Conservation (phyloP, 2,113 vertebrate genomes). For the Notiomystis cincta region DNA sequence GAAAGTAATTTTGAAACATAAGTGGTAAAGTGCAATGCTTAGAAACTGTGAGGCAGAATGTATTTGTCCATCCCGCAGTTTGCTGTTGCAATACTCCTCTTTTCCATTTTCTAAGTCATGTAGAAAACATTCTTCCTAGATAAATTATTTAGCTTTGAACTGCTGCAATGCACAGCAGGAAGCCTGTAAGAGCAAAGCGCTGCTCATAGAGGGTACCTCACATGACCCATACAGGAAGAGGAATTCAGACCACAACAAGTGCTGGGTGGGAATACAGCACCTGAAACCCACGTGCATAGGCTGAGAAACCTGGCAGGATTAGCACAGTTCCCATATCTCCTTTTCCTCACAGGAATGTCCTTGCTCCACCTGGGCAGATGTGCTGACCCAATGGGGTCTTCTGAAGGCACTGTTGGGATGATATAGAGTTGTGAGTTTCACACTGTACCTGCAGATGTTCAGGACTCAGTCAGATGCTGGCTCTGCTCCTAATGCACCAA, state of each 20-base stretch:
- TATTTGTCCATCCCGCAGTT: background rate
- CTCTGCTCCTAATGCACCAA: background rate
- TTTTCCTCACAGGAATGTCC: background rate
- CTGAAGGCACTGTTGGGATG: background rate
- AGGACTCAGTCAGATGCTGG: background rate
- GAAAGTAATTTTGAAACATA: constrained; percentile 15
- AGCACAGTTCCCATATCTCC: background rate
- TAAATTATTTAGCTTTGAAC: background rate
- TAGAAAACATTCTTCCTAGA: background rate
- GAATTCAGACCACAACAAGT: background rate
- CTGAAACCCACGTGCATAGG: background rate
- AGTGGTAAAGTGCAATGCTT: background rate
- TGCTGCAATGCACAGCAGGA: background rate
- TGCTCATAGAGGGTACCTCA: background rate
- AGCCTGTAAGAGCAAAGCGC: background rate
- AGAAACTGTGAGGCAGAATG: background rate
- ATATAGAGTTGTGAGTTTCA: background rate
- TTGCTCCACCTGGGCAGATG: background rate
- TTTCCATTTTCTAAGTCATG: background rate
- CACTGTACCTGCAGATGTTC: background rate
- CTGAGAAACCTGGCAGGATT: background rate
- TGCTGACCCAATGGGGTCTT: background rate
- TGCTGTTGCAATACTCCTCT: background rate
- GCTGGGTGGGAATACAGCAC: background rate
- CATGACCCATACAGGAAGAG: background rate